Conservation (phyloP, 2,888 invertebrate species). For the Azorinus chamasolen region DNA sequence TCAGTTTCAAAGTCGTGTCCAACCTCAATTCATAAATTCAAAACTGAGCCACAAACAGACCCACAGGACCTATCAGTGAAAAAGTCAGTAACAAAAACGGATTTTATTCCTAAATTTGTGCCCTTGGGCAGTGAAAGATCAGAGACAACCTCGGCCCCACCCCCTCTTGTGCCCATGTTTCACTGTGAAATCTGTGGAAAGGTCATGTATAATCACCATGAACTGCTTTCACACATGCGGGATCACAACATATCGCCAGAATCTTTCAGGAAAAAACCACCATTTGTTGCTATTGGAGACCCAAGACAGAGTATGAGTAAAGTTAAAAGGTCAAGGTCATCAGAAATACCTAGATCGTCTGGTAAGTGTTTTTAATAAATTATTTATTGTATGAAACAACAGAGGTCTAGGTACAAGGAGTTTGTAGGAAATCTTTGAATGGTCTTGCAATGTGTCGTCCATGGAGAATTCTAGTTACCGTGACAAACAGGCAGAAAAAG, state of each 20-base stretch:
- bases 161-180: constrained; percentile 46
- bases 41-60: constrained; percentile 1
- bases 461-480: too few species aligned
- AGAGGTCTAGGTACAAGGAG: too few species aligned
- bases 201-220: constrained; percentile 49
- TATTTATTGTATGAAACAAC: too few species aligned
- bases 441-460: too few species aligned
- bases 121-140: not conserved
- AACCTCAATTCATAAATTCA: not conserved
- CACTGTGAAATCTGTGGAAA: constrained; percentile 58
- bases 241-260: not conserved
- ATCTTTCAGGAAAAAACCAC: not conserved
- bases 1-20: not conserved
- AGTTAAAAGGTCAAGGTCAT: too few species aligned
- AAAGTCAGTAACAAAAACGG: not conserved
- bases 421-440: too few species aligned
- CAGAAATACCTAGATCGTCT: too few species aligned
- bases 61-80: constrained; percentile 34
- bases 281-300: not conserved
- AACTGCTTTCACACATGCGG: constrained; percentile 35
- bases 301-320: not conserved
- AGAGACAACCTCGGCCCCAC: constrained; percentile 13
- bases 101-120: too few species aligned
- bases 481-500: too few species aligned
- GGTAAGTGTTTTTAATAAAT: too few species aligned